phyloP scores from a whole-genome alignment of 2,113 vertebrate genomes.

The Cnemophilus loriae region DNA sequence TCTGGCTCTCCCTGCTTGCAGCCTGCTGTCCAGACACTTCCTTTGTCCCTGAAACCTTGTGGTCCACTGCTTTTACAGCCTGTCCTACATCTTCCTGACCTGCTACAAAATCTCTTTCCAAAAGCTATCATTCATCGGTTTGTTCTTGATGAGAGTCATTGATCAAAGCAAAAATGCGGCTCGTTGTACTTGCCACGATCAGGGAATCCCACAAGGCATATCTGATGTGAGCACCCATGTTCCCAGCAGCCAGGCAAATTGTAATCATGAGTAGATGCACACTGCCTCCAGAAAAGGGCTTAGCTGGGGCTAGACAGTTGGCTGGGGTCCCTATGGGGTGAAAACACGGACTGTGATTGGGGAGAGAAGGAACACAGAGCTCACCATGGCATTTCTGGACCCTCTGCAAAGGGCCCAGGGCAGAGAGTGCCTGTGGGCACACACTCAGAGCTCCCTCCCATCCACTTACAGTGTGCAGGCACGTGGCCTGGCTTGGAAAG shows the following conservation, averaged over 20 bases:
- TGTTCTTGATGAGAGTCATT: not conserved
- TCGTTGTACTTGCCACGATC: not conserved
- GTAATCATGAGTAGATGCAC: not conserved
- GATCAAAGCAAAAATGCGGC: not conserved
- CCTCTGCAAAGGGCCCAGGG: not conserved
- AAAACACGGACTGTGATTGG: not conserved
- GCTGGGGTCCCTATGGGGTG: not conserved
- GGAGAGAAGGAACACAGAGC: not conserved
- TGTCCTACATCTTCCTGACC: not conserved
- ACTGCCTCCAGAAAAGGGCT: not conserved
- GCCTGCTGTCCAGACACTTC: not conserved
- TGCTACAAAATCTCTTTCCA: not conserved
- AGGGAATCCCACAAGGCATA: not conserved
- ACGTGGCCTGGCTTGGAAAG: not conserved
- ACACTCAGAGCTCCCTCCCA: not conserved
- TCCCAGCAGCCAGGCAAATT: not conserved
- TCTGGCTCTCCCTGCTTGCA: not conserved
- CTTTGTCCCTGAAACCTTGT: not conserved
- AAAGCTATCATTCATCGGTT: not conserved
- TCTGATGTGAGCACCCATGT: not conserved
- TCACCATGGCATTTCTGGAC: not conserved
- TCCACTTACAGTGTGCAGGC: not conserved
- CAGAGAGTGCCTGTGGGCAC: rapidly evolving
- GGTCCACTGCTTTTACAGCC: not conserved
- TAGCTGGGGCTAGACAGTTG: not conserved